Percentiles rank a stretch among this genome's conserved stretches.
phyloP scores from a whole-genome alignment of 2,797 vertebrate genomes.

The Sebastes iracundus region DNA sequence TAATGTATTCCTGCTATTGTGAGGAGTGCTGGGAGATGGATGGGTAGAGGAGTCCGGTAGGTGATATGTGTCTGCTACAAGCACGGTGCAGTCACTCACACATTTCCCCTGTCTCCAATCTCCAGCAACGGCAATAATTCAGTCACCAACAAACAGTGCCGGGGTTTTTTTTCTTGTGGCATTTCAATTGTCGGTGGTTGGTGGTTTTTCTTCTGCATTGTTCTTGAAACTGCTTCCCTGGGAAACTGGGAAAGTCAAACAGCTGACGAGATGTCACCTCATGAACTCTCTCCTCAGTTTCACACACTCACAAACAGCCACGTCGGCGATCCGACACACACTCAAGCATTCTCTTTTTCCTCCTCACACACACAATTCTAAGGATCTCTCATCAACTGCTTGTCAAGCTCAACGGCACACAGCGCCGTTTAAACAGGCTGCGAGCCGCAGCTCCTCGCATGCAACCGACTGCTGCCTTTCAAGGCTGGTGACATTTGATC shows the following conservation, averaged over 20 bases:
- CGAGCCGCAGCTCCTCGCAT: constrained; percentile 39
- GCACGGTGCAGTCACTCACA: constrained; percentile 62
- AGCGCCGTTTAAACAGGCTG: constrained; percentile 63
- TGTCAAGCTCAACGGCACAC: constrained; percentile 65
- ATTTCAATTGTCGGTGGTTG: constrained; percentile 68
- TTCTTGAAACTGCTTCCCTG: constrained; percentile 74
- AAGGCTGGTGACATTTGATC: constrained; percentile 59
- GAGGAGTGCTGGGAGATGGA: constrained; percentile 69
- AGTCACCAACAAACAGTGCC: constrained; percentile 59
- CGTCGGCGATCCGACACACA: constrained; percentile 56
- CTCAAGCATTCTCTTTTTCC: constrained; percentile 48
- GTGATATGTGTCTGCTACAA: constrained; percentile 68
- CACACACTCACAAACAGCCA: constrained; percentile 69
- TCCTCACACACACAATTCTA: constrained; percentile 16
- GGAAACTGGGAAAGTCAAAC: constrained; percentile 82
- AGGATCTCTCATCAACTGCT: constrained; percentile 64
- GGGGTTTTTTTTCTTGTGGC: constrained; percentile 49
- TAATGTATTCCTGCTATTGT: constrained; percentile 82
- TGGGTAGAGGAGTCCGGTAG: constrained; percentile 67
- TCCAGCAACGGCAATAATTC: constrained; percentile 70
- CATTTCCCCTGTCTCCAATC: constrained; percentile 57
- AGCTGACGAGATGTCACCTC: constrained; percentile 80
- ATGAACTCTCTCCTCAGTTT: constrained; percentile 70
- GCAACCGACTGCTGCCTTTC: constrained; percentile 51
- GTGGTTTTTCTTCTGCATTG: constrained; percentile 70